Conservation (phyloP, 1,140 invertebrate species). For the Drosophila dunni region DNA sequence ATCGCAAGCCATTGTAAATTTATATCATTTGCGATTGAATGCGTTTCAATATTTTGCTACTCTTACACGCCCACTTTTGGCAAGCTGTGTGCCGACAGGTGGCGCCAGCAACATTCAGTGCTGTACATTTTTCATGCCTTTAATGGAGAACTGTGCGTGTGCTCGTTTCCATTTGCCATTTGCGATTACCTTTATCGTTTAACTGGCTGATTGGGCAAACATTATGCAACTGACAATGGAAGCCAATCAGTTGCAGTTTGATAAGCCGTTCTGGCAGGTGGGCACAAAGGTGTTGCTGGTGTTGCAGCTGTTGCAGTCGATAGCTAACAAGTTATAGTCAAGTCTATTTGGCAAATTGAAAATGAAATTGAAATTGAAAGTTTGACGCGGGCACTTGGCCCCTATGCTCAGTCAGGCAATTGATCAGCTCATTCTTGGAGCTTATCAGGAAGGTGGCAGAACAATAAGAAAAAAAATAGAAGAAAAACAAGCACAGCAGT, state of each 20-base stretch:
- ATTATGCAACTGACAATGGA: conserved; percentile 48
- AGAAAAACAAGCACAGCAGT: neutral
- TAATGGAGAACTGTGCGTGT: neutral
- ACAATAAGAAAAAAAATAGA: neutral
- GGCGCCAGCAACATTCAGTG: conserved; percentile 6
- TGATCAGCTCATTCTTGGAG: neutral
- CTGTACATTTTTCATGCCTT: conserved; percentile 12
- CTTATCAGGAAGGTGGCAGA: neutral
- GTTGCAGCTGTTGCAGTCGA: neutral
- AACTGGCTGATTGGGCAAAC: conserved; percentile 31
- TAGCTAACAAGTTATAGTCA: neutral
- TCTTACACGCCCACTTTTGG: neutral
- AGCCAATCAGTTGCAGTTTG: conserved; percentile 34
- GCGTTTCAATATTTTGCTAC: neutral
- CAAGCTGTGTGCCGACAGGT: conserved; percentile 1
- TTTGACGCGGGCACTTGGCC: neutral
- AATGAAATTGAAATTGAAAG: neutral
- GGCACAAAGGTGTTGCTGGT: no score
- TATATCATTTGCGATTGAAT: conserved; percentile 14
- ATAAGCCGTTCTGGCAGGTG: conserved; percentile 7
- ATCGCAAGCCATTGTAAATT: neutral
- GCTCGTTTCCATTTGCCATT: neutral
- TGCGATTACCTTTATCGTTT: neutral
- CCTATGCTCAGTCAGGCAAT: neutral
- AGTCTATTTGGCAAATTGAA: neutral